A percentile compares a stretch with the other conserved stretches of the same genome.
Evolutionary conservation across 2,797 vertebrate genomes (phyloP).

Genomic region (Microctenopoma lineatum): DNA sequence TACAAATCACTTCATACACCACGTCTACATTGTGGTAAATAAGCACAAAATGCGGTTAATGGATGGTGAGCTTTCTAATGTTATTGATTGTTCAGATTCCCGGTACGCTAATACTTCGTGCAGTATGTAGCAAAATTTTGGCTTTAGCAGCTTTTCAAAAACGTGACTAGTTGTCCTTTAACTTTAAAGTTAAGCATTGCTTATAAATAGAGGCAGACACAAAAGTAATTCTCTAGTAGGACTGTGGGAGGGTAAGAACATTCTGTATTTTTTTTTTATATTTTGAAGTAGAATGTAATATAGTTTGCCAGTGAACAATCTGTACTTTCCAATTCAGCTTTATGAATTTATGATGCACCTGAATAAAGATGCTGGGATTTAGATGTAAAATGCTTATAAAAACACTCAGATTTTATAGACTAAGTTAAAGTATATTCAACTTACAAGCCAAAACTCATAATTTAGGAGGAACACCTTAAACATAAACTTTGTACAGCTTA

Average conservation of each 20-base stretch:
- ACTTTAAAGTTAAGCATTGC: constrained; percentile 36
- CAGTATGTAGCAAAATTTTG: neutral
- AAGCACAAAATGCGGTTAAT: too few species aligned
- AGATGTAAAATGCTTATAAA: too few species aligned
- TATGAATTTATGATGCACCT: neutral
- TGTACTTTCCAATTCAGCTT: neutral
- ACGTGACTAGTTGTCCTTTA: constrained; percentile 30
- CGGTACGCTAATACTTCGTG: neutral
- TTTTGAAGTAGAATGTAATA: too few species aligned
- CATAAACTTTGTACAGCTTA: too few species aligned
- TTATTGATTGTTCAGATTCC: neutral
- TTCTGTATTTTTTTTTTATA: neutral
- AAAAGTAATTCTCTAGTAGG: neutral
- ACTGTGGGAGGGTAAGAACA: constrained; percentile 14
- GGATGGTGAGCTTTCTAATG: neutral
- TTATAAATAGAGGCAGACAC: neutral
- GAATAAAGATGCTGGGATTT: neutral
- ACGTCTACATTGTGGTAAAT: too few species aligned
- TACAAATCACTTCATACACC: too few species aligned
- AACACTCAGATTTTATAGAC: too few species aligned
- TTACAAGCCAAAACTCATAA: too few species aligned
- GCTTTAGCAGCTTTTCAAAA: neutral
- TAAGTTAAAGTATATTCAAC: too few species aligned
- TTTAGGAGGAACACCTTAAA: too few species aligned
- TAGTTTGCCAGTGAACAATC: too few species aligned